Evolutionary conservation across 2,113 vertebrate species (phyloP).

Genomic region (Fregetta grallaria): DNA sequence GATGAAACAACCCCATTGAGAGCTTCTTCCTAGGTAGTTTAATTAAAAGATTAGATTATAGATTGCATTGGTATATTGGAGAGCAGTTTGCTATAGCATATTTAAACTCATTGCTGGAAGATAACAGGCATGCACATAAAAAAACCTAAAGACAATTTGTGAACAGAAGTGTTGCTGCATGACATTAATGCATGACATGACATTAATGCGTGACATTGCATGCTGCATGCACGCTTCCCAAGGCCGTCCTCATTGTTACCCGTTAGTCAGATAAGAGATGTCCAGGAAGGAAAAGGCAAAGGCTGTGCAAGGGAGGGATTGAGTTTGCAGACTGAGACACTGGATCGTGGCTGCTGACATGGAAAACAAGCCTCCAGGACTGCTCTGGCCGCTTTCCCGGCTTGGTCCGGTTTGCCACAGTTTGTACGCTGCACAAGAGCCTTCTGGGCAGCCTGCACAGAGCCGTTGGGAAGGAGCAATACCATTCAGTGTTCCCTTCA

Average conservation of each 20-base stretch:
- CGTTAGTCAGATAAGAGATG: rapidly evolving
- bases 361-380: not conserved
- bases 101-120: not conserved
- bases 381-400: not conserved
- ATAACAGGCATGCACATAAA: not conserved
- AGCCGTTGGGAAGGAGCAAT: not conserved
- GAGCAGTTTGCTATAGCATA: not conserved
- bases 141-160: not conserved
- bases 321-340: rapidly evolving
- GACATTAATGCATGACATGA: no score
- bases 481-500: not conserved
- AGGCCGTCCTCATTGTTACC: rapidly evolving
- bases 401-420: rapidly evolving
- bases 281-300: not conserved
- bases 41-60: not conserved
- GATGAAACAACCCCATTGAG: not conserved
- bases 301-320: not conserved
- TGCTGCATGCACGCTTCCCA: rapidly evolving
- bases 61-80: not conserved
- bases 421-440: not conserved
- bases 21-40: not conserved
- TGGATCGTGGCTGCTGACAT: not conserved
- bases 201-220: no score
- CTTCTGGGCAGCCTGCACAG: not conserved
- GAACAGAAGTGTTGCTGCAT: not conserved